Evolutionary conservation across 2,113 vertebrate genomes (phyloP), one percentile per base, ranked within the genome.

Genomic region (Gracilinanus agilis): DNA sequence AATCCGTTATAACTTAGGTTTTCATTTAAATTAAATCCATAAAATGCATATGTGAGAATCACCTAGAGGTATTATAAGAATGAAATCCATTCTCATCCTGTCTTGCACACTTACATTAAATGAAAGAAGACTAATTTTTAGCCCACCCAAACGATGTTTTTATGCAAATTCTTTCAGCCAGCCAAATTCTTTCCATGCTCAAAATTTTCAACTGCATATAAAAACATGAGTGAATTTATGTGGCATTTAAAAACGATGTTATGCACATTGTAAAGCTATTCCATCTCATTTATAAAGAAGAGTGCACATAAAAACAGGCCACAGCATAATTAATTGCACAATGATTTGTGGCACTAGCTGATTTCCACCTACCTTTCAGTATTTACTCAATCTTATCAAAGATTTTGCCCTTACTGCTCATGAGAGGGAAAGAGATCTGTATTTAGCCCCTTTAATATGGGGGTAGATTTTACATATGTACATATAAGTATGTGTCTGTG

Each of bases 241-340:
- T 96, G 97, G 96, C 96, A 98, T 97, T 98, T 98, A 96, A 97
- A 98, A 97, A 93, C 6, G 88, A 97, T 97, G 96, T 96, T 95
- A 94, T 97, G 96, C 94, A 97, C 97, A 98, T 97, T 97, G 97
- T 97, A 97, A 97, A 97, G 95, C 97, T 95, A 98, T 97, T 97
- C 95, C 96, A 96, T 97, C 96, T 98, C 96, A 97, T 98, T 97
- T 97, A 96, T 97, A 97, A 96, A 96, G 97, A 97, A 96, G 97
- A 95, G 95, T 96, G 97, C 97, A 97, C 96, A 96, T 97, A 97
- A 97, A 97, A 97, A 96, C 96, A 98, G 97, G 95, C 96, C 96
- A 96, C 91, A 58, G 96, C 94, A 96, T 97, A 97, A 98, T 98
- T 97, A 97, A 98, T 96, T 94, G 94, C 96, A 93, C 96, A 96